These are phyloP conservation scores for Sisyra terminalis DNA, from an alignment of 2,888 invertebrate genomes.

Conservation along the genomic window DNA sequence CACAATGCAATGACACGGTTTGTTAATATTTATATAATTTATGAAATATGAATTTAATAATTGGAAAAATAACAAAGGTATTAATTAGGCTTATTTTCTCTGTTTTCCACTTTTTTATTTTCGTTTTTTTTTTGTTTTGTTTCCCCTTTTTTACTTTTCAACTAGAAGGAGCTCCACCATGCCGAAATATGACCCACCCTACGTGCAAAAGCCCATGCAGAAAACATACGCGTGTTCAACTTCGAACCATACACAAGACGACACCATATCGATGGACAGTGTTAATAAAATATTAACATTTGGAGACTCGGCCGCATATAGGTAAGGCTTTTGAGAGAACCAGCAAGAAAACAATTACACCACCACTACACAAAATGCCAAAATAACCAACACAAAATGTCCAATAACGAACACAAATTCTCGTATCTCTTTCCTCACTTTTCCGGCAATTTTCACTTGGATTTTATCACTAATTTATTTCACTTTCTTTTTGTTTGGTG, in stretches of 20 bases:
- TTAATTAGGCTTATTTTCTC: conserved; percentile 11
- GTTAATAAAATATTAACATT: conserved; percentile 69
- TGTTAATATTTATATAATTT: conserved; percentile 1
- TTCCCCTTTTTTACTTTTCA: conserved; percentile 12
- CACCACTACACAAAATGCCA: conserved; percentile 3
- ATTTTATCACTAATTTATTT: background rate
- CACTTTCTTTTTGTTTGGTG: background rate
- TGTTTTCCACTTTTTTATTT: conserved; percentile 13
- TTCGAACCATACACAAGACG: conserved; percentile 63
- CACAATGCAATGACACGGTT: background rate
- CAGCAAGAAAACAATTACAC: background rate
- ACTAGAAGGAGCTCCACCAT: conserved; percentile 75
- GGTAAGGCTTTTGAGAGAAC: conserved; percentile 32
- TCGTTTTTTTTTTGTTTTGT: background rate
- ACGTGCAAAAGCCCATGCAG: conserved; percentile 66
- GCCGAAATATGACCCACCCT: conserved; percentile 77
- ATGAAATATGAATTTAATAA: background rate
- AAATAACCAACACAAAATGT: background rate
- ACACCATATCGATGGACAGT: conserved; percentile 54
- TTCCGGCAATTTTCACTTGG: background rate
- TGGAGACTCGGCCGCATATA: conserved; percentile 57
- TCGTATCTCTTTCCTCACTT: too few species aligned
- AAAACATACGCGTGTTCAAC: conserved; percentile 54
- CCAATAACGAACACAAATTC: too few species aligned
- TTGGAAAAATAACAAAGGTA: background rate